A percentile compares a stretch with the other conserved stretches of the same genome.
These are phyloP conservation scores for Nothoprocta pentlandii DNA, from an alignment of 2,113 vertebrate genomes.

Conservation along the genomic window DNA sequence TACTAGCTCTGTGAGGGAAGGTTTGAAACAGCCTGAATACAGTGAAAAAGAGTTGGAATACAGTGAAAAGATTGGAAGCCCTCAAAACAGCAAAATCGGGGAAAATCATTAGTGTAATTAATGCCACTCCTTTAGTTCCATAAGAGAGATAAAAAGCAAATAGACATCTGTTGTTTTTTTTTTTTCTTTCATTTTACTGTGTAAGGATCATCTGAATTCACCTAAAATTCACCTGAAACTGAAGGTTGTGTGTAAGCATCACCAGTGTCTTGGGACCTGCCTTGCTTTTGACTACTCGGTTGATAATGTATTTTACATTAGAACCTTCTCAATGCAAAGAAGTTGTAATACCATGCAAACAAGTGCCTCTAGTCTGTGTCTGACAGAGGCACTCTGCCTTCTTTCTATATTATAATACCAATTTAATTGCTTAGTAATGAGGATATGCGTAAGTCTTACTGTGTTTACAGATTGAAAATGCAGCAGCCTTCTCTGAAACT, in stretches of 20 bases:
- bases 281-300: neutral
- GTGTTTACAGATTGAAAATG: neutral
- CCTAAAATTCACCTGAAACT: neutral
- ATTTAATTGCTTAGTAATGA: neutral
- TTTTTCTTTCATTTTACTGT: no score
- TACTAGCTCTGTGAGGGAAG: neutral
- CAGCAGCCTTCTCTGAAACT: neutral
- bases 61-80: neutral
- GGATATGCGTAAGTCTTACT: neutral
- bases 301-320: neutral
- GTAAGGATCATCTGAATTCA: no score
- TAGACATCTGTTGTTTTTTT: neutral
- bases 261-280: neutral
- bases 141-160: neutral
- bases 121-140: neutral
- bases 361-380: neutral
- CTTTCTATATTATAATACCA: neutral
- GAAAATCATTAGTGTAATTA: neutral
- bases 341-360: neutral
- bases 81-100: neutral
- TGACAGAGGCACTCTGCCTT: neutral
- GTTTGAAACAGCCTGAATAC: neutral
- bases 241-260: no score
- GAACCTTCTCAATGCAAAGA: neutral
- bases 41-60: neutral